Percentiles rank a stretch among this genome's conserved stretches.
These are phyloP conservation scores for Actias luna DNA, from an alignment of 2,888 invertebrate genomes.

Conservation along the genomic window DNA sequence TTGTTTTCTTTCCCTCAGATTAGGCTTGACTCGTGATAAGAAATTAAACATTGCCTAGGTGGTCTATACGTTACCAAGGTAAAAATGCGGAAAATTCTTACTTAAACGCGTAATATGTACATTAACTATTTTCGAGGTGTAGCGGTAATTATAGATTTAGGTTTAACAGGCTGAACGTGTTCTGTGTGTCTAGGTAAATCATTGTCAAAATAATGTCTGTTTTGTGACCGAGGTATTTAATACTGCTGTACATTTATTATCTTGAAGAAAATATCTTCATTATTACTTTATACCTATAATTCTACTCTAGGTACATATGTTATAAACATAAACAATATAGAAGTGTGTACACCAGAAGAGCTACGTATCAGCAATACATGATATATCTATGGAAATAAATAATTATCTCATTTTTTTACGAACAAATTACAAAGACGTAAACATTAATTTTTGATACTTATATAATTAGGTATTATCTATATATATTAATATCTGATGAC, in stretches of 20 bases:
- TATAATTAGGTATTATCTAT: slow-evolving; percentile 2
- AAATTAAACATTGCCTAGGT: too few relatives aligned
- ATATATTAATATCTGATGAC: not conserved
- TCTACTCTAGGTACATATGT: not conserved
- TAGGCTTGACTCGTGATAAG: too few relatives aligned
- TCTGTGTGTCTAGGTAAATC: not conserved
- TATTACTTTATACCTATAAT: too few relatives aligned
- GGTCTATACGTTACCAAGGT: too few relatives aligned
- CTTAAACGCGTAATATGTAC: too few relatives aligned
- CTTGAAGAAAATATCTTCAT: too few relatives aligned
- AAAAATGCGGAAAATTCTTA: too few relatives aligned
- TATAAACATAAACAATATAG: not conserved
- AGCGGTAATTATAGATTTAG: not conserved
- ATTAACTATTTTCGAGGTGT: too few relatives aligned
- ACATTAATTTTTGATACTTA: not conserved
- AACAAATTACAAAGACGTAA: slow-evolving; percentile 5
- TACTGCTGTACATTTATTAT: too few relatives aligned
- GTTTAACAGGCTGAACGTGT: not conserved
- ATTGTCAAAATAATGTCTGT: not conserved
- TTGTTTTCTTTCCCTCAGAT: too few relatives aligned
- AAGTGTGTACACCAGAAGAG: not conserved
- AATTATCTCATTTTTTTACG: not conserved
- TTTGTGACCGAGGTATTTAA: not conserved
- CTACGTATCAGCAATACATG: not conserved
- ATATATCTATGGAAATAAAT: not conserved